These are phyloP conservation scores for Mycteria americana DNA, from an alignment of 2,797 vertebrate genomes.

Conservation along the genomic window DNA sequence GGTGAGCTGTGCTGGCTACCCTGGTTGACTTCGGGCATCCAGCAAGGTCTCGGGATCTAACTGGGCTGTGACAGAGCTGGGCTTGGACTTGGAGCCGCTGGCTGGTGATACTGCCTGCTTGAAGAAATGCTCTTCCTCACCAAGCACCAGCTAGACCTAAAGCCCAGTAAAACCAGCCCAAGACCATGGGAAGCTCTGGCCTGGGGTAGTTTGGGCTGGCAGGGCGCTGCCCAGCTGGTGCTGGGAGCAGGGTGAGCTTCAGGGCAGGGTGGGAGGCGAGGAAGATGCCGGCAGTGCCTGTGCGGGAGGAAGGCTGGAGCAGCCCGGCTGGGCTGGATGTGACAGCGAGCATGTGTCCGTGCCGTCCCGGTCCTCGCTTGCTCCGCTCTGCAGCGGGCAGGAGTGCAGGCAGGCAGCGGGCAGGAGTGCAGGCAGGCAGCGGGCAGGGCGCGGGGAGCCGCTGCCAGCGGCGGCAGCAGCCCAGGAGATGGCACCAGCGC, in stretches of 20 bases:
- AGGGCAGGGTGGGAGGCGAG: background rate
- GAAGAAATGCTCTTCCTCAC: background rate
- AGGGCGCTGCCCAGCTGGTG: background rate
- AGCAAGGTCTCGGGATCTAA: rapidly evolving
- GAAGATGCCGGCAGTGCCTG: background rate
- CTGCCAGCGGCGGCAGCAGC: background rate
- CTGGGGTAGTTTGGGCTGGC: rapidly evolving
- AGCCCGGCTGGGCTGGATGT: too few relatives aligned
- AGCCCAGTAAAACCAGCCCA: rapidly evolving
- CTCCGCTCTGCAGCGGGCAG: background rate
- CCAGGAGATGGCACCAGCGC: constrained; percentile 60
- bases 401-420: too few relatives aligned
- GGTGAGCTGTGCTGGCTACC: background rate
- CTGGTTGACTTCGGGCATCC: background rate
- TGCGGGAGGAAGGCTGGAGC: background rate
- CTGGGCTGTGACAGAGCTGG: background rate
- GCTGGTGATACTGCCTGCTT: background rate
- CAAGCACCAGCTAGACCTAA: background rate
- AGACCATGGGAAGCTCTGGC: rapidly evolving
- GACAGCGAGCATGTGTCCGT: rapidly evolving
- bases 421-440: background rate
- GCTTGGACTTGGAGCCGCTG: background rate
- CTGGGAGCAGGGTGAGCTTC: background rate
- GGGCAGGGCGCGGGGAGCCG: background rate
- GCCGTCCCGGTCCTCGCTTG: background rate